Base-by-base conservation (phyloP, 1,140 invertebrate genomes). In the Drosophila sulfurigaster region DNA sequence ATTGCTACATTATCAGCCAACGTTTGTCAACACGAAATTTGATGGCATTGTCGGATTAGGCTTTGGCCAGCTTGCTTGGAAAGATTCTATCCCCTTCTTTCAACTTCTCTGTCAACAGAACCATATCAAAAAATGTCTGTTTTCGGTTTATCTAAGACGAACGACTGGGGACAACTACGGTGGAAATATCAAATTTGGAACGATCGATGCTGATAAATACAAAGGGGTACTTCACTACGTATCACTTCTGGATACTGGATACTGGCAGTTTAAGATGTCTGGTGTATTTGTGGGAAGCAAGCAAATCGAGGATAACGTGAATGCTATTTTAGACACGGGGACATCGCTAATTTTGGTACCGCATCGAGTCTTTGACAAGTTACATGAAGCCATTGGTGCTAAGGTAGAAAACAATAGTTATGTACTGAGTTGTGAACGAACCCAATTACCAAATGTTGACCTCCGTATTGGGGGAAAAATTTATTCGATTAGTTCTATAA, bases 11-110 rank as follows among this genome's bases (percentile, higher is more conserved):
- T 98, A 68, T 96, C 96, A 68, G 91, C 96, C 30, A 94, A 95
- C 25, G 98, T 99, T 94, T 95, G 6, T 98, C 5, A 96, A 96
- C 68, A 98, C 98, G 62, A 98, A 97, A 92, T 99, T 99, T 93
- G 99, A 99, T 93, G 99, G 99, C 71, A 98, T 99, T 88, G 94
- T 99, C 25, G 98, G 98, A 68, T 95, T 99, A 95, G 98, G 94
- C 0, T 98, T 98, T 92, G 93, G 95, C 59, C 94, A 93, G 28
- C 99, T 99, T 88, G 94, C 97, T 56, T 98, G 97, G 82, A 96
- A 98, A 93, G 94, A 95, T 52, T 97, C 99, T n/a, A 93, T 94
- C 5, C 98, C 99, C 0, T 97, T 99, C 13, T 98, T 99, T 92
- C 95, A 99, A 92, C 97, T 97, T 79, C 97, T 99, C 96, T 94